Evolutionary conservation across 1,140 invertebrate species (phyloP), one percentile per base, ranked within the genome.

Genomic region (Tribolium castaneum): DNA sequence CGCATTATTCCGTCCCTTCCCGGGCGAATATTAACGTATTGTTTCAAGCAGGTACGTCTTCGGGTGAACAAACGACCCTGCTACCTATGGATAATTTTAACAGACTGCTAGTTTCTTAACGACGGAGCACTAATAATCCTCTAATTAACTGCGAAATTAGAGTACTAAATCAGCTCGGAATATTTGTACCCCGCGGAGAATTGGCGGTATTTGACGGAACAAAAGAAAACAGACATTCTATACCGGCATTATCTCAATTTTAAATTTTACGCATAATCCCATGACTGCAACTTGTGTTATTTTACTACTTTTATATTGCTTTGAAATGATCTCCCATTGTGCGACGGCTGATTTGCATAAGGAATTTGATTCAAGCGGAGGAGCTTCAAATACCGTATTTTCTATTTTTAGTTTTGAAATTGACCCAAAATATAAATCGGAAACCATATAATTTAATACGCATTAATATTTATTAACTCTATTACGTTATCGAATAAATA

Each of bases 51-150:
- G 59, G 34, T 66, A 66, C 59, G 59, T 66, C 59, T 14, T 66
- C 30, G 3, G 3, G 10, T 66, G 30, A 66, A 66, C 45, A 66
- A 66, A 35, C 59, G 59, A n/a, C 34, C 25, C 6, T 6, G 16
- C n/a, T 66, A 66, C 59, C 59, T 66, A 66, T 66, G 59, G 59
- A 35, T 66, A 66, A 66, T 35, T 66, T 35, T n/a, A 62, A 25
- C 56, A 62, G 4, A 30, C 16, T 62, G 14, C 16, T 56, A 66
- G 59, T 66, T 66, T 66, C 59, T 66, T 66, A 66, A 66, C 59
- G 59, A 66, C 5, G 25, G 59, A 66, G 30, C 25, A 35, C 59
- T 66, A 66, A 66, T 35, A 66, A 66, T 66, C 59, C 9, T 3
- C 59, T 66, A 66, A 66, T 66, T 66, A 66, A 66, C 59, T 66